Conservation (phyloP, 2,797 vertebrate genomes). For the Brachyalestes nurse region DNA sequence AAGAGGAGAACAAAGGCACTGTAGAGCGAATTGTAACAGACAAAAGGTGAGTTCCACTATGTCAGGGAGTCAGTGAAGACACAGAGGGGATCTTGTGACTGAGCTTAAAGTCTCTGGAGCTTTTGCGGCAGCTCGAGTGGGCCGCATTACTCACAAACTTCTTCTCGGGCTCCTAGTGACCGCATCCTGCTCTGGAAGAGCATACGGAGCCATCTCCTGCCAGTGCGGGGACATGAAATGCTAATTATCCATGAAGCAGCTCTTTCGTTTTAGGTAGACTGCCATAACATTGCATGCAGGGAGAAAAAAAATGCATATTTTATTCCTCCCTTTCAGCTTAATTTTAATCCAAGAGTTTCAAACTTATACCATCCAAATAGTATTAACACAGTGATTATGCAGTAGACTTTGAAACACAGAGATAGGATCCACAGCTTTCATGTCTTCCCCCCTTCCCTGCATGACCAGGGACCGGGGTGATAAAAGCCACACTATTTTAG, state of each 20-base stretch:
- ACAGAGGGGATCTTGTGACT: slow-evolving; percentile 50
- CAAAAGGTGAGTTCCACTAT: slow-evolving; percentile 52
- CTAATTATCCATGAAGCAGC: slow-evolving; percentile 67
- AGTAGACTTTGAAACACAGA: slow-evolving; percentile 58
- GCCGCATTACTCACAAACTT: slow-evolving; percentile 33
- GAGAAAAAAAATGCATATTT: slow-evolving; percentile 31
- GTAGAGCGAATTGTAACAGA: slow-evolving; percentile 62
- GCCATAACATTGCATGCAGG: slow-evolving; percentile 72
- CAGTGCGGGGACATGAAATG: slow-evolving; percentile 60
- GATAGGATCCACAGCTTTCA: slow-evolving; percentile 74
- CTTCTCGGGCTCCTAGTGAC: slow-evolving; percentile 46
- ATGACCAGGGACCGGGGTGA: slow-evolving; percentile 72
- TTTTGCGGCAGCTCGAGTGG: slow-evolving; percentile 18
- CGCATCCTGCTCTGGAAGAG: slow-evolving; percentile 28
- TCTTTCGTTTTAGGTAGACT: slow-evolving; percentile 56
- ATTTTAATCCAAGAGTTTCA: slow-evolving; percentile 82
- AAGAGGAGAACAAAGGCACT: slow-evolving; percentile 74
- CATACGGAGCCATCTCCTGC: slow-evolving; percentile 45
- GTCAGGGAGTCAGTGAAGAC: slow-evolving; percentile 47
- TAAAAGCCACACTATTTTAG: slow-evolving; percentile 72
- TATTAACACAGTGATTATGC: slow-evolving; percentile 79
- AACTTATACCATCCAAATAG: slow-evolving; percentile 78
- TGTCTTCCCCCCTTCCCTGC: slow-evolving; percentile 69
- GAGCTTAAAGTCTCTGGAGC: slow-evolving; percentile 44
- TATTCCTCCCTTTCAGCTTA: slow-evolving; percentile 69